Conservation (phyloP, 2,888 invertebrate species). For the Xylophagus ater region DNA sequence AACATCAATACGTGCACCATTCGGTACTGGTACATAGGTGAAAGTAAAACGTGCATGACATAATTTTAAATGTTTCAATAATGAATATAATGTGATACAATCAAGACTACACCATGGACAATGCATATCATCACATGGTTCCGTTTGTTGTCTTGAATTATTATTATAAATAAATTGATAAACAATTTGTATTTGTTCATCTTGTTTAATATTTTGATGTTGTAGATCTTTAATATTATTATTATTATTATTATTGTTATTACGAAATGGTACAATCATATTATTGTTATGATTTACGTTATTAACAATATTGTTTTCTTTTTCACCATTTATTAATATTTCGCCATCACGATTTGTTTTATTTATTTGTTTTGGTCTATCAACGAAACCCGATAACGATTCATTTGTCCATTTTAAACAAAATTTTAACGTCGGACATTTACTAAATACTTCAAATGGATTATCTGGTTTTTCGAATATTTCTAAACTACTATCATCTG, state of each 20-base stretch:
- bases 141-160: conserved; percentile 89
- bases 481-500: conserved; percentile 42
- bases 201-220: too few species aligned
- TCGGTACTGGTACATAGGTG: conserved; percentile 49
- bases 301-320: conserved; percentile 30
- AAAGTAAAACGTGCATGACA: conserved; percentile 92
- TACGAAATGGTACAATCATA: conserved; percentile 18
- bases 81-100: conserved; percentile 74
- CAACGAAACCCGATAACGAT: conserved; percentile 53
- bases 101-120: conserved; percentile 95
- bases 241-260: conserved; percentile 3
- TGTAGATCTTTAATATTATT: conserved; percentile 19
- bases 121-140: conserved; percentile 82
- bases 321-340: conserved; percentile 30
- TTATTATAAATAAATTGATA: conserved; percentile 95
- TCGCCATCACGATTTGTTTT: conserved; percentile 21
- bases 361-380: conserved; percentile 47
- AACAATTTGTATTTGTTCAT: conserved; percentile 64
- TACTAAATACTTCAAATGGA: conserved; percentile 65
- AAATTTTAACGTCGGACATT: conserved; percentile 73
- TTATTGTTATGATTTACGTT: conserved; percentile 23
- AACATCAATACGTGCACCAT: conserved; percentile 85
- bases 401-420: conserved; percentile 74
- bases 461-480: conserved; percentile 28
- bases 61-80: conserved; percentile 85